A percentile compares a stretch with the other conserved stretches of the same genome.
Evolutionary conservation across 2,797 vertebrate genomes (phyloP).

Genomic region (Falco cherrug): DNA sequence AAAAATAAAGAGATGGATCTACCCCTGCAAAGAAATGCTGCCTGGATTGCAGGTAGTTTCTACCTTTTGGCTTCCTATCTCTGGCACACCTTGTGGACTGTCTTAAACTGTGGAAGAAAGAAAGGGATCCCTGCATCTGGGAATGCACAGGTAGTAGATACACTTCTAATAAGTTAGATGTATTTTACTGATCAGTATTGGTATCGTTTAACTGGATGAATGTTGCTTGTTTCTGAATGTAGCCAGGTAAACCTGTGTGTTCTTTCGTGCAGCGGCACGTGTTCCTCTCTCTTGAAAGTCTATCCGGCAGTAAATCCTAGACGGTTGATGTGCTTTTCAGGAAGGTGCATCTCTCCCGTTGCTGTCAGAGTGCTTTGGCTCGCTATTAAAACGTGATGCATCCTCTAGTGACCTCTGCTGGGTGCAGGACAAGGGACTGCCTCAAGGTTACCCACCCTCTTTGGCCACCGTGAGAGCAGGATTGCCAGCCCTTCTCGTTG

Average conservation of each 20-base stretch:
- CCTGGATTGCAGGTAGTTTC: conserved; percentile 88
- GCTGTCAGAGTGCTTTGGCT: not conserved
- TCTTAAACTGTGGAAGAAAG: conserved; percentile 79
- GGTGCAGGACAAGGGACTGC: not conserved
- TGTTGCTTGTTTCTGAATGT: not conserved
- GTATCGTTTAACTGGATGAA: not conserved
- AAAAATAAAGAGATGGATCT: conserved; percentile 81
- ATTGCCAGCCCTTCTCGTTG: not conserved
- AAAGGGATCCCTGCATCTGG: conserved; percentile 66
- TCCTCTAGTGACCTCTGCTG: conserved; percentile 41
- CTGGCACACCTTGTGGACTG: conserved; percentile 85
- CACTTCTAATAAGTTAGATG: not conserved
- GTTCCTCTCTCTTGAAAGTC: not conserved
- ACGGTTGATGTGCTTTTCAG: not conserved
- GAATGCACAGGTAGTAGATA: conserved; percentile 83
- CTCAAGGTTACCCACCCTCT: not conserved
- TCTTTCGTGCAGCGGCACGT: not conserved
- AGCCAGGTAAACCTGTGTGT: not conserved
- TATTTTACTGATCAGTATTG: not conserved
- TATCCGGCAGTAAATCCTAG: not conserved
- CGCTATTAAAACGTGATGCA: not conserved
- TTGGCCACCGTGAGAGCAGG: not conserved
- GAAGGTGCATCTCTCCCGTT: not conserved
- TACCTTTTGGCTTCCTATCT: conserved; percentile 87
- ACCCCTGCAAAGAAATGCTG: conserved; percentile 81